phyloP scores from a whole-genome alignment of 2,797 vertebrate genomes.

The Microcaecilia unicolor region DNA sequence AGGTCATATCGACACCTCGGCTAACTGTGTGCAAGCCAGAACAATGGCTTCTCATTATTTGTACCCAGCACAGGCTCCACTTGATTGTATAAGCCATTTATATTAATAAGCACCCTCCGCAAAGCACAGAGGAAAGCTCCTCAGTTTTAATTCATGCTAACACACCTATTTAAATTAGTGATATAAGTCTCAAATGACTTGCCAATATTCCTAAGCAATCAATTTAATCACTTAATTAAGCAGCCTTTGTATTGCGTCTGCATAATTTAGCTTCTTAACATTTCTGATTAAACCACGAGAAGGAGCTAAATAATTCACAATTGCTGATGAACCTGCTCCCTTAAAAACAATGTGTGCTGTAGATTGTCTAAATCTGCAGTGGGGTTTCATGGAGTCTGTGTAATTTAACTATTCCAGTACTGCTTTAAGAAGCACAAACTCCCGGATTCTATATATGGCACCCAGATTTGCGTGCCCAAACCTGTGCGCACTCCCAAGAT shows the following conservation, averaged over 20 bases:
- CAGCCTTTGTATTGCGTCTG: conserved; percentile 15
- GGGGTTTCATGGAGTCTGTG: conserved; percentile 17
- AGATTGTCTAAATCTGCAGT: conserved; percentile 7
- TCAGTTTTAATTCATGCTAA: conserved; percentile 27
- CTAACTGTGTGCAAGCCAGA: no score
- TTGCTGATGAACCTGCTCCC: conserved; percentile 17
- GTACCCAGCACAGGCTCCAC: no score
- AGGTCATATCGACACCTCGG: no score
- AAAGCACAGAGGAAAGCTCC: conserved; percentile 18
- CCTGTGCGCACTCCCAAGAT: no score
- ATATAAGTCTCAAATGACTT: conserved; percentile 20
- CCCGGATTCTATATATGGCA: no score
- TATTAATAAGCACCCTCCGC: conserved; percentile 9
- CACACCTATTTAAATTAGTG: conserved; percentile 22
- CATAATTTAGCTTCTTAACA: conserved; percentile 6
- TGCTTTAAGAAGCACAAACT: conserved; percentile 7
- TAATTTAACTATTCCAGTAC: conserved; percentile 9
- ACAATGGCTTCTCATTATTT: no score
- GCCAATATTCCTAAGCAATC: conserved; percentile 11
- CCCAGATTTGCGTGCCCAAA: no score
- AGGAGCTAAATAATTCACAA: conserved; percentile 10
- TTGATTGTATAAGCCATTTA: conserved; percentile 6
- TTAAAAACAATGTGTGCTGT: conserved; percentile 14
- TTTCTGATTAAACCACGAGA: conserved; percentile 22
- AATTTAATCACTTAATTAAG: conserved; percentile 30